These are phyloP conservation scores for Harpalus rufipes DNA, from an alignment of 2,888 invertebrate genomes.

Conservation along the genomic window DNA sequence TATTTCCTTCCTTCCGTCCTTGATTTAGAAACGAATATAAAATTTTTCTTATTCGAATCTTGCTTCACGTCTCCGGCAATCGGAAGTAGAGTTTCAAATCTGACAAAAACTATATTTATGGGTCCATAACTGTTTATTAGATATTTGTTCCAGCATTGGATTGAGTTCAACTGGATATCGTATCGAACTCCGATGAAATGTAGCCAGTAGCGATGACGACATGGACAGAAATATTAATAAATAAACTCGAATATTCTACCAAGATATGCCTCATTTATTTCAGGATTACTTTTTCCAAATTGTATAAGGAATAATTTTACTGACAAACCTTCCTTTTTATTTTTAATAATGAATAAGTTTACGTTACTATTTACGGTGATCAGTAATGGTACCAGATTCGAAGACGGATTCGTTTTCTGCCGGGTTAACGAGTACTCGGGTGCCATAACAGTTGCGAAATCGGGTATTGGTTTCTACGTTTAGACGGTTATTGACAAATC, in stretches of 20 bases:
- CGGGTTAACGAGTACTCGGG: too few relatives aligned
- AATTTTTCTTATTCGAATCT: neutral
- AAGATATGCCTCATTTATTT: neutral
- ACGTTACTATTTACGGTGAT: too few relatives aligned
- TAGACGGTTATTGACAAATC: too few relatives aligned
- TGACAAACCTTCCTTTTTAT: too few relatives aligned
- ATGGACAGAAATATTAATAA: constrained; percentile 57
- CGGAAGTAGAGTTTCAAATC: constrained; percentile 54
- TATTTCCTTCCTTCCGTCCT: neutral
- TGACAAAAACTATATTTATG: constrained; percentile 61
- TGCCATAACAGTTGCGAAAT: too few relatives aligned
- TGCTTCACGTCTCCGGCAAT: constrained; percentile 37
- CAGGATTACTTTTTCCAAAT: neutral
- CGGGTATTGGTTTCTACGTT: too few relatives aligned
- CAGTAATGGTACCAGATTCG: too few relatives aligned
- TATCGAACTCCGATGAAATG: constrained; percentile 32
- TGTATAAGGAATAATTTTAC: too few relatives aligned
- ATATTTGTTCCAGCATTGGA: constrained; percentile 61
- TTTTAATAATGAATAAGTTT: too few relatives aligned
- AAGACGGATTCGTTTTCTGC: too few relatives aligned
- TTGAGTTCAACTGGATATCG: constrained; percentile 44
- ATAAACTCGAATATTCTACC: constrained; percentile 40
- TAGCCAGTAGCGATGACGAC: constrained; percentile 24
- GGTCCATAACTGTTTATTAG: constrained; percentile 63
- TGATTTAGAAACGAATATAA: constrained; percentile 7